Conservation (phyloP, 2,113 vertebrate species). For the Laterallus jamaicensis region DNA sequence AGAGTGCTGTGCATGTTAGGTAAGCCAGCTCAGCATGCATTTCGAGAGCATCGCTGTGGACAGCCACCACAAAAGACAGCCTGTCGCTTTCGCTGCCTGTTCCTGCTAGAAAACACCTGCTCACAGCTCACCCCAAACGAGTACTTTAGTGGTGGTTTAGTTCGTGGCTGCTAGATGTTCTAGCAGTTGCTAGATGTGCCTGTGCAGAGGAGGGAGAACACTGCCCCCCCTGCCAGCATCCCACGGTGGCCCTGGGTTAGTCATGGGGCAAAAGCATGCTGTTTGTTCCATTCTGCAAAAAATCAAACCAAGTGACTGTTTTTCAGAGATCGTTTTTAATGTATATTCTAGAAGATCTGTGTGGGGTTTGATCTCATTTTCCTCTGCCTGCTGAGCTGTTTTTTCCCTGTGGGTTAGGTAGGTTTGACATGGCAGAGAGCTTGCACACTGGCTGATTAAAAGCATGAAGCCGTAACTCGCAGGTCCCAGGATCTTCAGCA, state of each 20-base stretch:
- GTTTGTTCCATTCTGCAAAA: not conserved
- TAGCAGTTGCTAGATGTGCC: not conserved
- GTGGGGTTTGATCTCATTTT: not conserved
- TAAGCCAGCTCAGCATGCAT: not conserved
- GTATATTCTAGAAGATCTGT: not conserved
- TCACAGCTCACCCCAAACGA: not conserved
- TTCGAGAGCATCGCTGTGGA: not conserved
- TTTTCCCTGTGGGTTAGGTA: not conserved
- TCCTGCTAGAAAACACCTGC: not conserved
- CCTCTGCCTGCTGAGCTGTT: not conserved
- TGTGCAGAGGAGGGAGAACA: not conserved
- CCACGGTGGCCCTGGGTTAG: accelerated
- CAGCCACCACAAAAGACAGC: not conserved
- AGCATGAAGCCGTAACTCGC: not conserved
- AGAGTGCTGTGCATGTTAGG: accelerated
- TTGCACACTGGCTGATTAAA: not conserved
- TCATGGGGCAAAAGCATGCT: not conserved
- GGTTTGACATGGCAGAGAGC: not conserved
- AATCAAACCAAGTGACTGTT: not conserved
- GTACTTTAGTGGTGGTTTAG: not conserved
- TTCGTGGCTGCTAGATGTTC: not conserved
- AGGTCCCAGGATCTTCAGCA: not conserved
- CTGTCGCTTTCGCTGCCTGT: not conserved
- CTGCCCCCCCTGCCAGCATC: not conserved
- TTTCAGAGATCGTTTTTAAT: not conserved